These are phyloP conservation scores for Propithecus perrieri DNA, from an alignment of 2,797 vertebrate genomes.

Conservation along the genomic window DNA sequence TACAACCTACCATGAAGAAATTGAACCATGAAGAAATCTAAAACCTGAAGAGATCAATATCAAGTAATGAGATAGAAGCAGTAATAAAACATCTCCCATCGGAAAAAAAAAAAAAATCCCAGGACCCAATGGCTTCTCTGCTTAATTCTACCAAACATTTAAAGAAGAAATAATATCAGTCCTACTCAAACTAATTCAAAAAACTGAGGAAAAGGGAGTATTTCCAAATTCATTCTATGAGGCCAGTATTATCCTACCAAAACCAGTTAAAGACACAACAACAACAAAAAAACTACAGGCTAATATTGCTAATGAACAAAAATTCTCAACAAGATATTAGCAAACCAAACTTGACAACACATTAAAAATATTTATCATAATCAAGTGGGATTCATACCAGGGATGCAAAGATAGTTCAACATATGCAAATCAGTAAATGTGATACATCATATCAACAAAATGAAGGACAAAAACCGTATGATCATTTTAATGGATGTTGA, in stretches of 20 bases:
- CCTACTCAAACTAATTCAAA: neutral
- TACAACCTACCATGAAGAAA: neutral
- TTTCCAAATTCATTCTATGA: neutral
- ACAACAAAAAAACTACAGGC: neutral
- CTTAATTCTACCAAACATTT: neutral
- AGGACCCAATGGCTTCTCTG: neutral
- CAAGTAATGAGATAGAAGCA: neutral
- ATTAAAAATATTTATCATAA: neutral
- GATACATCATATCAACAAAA: neutral
- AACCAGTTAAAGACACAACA: neutral
- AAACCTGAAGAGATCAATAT: neutral
- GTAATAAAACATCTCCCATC: neutral
- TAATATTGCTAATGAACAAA: neutral
- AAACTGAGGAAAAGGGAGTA: neutral
- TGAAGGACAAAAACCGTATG: neutral
- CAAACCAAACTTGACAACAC: neutral
- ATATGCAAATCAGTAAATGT: neutral
- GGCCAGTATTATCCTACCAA: neutral
- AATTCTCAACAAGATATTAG: neutral
- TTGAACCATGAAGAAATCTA: neutral
- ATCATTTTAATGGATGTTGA: neutral
- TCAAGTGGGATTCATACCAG: neutral
- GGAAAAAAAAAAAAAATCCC: neutral
- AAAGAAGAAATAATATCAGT: neutral
- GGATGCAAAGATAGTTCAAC: neutral